These are phyloP conservation scores for Crocuta crocuta DNA, from an alignment of 2,113 vertebrate species.

Conservation along the genomic window DNA sequence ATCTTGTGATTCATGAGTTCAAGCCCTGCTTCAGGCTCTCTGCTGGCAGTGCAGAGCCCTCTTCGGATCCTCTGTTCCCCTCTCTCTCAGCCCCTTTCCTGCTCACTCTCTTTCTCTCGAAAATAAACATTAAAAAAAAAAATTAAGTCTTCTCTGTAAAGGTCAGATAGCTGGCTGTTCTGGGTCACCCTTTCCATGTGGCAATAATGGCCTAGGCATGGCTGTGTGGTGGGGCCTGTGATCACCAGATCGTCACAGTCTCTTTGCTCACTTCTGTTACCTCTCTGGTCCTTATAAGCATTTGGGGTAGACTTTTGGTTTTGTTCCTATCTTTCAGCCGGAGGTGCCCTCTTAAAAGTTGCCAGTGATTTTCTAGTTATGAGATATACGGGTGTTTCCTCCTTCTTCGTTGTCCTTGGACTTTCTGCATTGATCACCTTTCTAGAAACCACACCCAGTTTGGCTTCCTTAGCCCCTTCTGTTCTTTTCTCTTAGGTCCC, in stretches of 20 bases:
- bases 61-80: too few species aligned
- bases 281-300: not conserved
- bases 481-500: not conserved
- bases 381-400: not conserved
- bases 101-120: too few species aligned
- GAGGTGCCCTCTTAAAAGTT: slow-evolving; percentile 11
- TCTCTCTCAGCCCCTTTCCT: too few species aligned
- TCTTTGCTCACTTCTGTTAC: not conserved
- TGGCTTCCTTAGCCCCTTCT: not conserved
- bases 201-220: not conserved
- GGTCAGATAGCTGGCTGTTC: not conserved
- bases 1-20: too few species aligned
- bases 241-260: not conserved
- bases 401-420: not conserved
- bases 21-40: too few species aligned
- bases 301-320: not conserved
- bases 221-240: not conserved
- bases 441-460: not conserved
- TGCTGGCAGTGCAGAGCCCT: too few species aligned
- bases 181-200: not conserved
- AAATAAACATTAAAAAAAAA: too few species aligned
- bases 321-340: not conserved
- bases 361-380: not conserved
- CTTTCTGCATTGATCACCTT: not conserved
- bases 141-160: not conserved